Evolutionary conservation across 2,888 invertebrate genomes (phyloP).

Genomic region (Lepidochrysops patricia): DNA sequence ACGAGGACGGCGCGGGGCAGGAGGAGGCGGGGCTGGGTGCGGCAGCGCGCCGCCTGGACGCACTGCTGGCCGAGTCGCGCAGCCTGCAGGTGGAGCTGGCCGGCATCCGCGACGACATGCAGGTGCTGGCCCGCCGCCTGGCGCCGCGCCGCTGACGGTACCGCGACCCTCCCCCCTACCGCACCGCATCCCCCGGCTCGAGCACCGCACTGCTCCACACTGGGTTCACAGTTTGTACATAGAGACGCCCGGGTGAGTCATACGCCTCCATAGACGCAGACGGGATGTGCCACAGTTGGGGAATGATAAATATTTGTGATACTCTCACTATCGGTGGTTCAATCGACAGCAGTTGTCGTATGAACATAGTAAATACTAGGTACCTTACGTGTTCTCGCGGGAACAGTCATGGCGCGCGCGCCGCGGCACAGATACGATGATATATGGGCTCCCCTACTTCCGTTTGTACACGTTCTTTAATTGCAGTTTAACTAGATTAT

Average conservation of each 20-base stretch:
- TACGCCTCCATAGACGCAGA: background rate
- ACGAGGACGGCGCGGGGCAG: conserved; percentile 54
- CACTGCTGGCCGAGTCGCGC: conserved; percentile 60
- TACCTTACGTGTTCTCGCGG: no score
- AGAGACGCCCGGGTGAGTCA: background rate
- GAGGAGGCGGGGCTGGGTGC: conserved; percentile 40
- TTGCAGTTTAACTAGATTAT: background rate
- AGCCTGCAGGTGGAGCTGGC: conserved; percentile 62
- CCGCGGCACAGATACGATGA: background rate
- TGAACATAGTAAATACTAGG: no score
- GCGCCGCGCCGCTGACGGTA: conserved; percentile 59
- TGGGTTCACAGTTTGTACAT: background rate
- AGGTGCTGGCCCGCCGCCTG: conserved; percentile 69
- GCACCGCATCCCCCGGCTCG: conserved; percentile 14
- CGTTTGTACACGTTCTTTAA: background rate
- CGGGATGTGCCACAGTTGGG: background rate
- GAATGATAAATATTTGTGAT: background rate
- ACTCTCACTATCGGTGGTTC: background rate
- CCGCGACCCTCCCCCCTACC: conserved; percentile 30
- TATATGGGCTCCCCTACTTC: background rate
- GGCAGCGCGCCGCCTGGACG: conserved; percentile 56
- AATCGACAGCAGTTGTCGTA: background rate
- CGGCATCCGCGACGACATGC: conserved; percentile 66
- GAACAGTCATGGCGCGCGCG: background rate
- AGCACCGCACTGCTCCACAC: background rate